Percentiles rank a stretch among this genome's conserved stretches.
phyloP scores from a whole-genome alignment of 1,140 invertebrate species.

The Varroa destructor region DNA sequence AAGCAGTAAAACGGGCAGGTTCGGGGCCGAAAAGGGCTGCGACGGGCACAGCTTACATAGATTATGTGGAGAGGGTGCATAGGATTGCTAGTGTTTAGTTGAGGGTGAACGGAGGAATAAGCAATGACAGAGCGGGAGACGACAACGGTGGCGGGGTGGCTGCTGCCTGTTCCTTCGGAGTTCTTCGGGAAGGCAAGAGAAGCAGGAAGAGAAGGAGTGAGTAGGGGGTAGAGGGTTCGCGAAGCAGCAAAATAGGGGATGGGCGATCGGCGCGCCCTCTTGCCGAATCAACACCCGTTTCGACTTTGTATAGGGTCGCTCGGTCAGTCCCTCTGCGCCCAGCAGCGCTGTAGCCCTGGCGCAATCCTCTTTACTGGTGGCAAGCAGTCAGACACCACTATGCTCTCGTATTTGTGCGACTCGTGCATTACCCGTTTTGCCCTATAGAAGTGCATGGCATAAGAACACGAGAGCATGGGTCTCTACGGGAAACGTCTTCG shows the following conservation, averaged over 20 bases:
- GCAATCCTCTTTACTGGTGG: conserved; percentile 5
- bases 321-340: conserved; percentile 3
- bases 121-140: too few relatives aligned
- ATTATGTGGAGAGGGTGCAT: conserved; percentile 21
- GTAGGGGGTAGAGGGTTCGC: too few relatives aligned
- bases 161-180: too few relatives aligned
- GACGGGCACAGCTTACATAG: background rate
- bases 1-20: too few relatives aligned
- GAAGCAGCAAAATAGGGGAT: too few relatives aligned
- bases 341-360: background rate
- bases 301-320: background rate
- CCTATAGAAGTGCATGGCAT: background rate
- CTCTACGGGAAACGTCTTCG: background rate
- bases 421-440: background rate
- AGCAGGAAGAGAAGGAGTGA: too few relatives aligned
- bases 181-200: too few relatives aligned
- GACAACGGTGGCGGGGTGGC: too few relatives aligned
- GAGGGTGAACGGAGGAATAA: too few relatives aligned
- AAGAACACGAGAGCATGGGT: background rate
- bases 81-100: too few relatives aligned
- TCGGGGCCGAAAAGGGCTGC: too few relatives aligned
- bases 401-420: background rate
- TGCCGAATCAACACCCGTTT: conserved; percentile 22
- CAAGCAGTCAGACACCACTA: too few relatives aligned
- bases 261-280: conserved; percentile 17